phyloP scores from a whole-genome alignment of 2,888 invertebrate species.

The Spilarctia lutea region DNA sequence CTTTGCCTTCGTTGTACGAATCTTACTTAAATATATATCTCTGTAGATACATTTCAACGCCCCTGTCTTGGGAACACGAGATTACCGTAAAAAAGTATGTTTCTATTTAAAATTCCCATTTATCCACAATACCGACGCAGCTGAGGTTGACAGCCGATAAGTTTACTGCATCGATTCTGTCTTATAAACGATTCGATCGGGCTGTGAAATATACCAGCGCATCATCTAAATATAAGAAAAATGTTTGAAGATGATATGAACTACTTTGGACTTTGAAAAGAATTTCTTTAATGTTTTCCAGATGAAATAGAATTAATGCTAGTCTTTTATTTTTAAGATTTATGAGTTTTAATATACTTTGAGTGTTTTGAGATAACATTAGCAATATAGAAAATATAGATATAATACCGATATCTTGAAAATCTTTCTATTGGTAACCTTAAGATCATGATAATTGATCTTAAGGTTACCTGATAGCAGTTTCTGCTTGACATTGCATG shows the following conservation, averaged over 20 bases:
- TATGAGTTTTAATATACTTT: background rate
- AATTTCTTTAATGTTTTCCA: background rate
- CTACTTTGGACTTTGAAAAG: background rate
- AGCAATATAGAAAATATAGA: background rate
- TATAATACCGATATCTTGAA: too few relatives aligned
- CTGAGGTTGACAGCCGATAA: conserved; percentile 72
- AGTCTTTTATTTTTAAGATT: background rate
- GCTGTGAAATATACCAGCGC: conserved; percentile 25
- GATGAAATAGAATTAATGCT: background rate
- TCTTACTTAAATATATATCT: conserved; percentile 61
- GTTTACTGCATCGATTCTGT: conserved; percentile 50
- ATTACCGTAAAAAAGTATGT: conserved; percentile 74
- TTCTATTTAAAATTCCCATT: conserved; percentile 75
- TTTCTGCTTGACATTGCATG: too few relatives aligned
- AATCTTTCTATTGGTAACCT: too few relatives aligned
- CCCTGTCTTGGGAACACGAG: conserved; percentile 63
- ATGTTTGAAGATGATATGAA: conserved; percentile 4
- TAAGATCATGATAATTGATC: too few relatives aligned
- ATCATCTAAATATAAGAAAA: conserved; percentile 1
- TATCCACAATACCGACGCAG: conserved; percentile 58
- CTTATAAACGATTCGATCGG: conserved; percentile 32
- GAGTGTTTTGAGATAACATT: background rate
- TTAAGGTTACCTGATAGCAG: too few relatives aligned
- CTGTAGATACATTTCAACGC: conserved; percentile 65
- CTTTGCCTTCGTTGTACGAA: conserved; percentile 18